These are phyloP conservation scores for Oncorhynchus clarkii DNA, from an alignment of 2,113 vertebrate species.

Conservation along the genomic window DNA sequence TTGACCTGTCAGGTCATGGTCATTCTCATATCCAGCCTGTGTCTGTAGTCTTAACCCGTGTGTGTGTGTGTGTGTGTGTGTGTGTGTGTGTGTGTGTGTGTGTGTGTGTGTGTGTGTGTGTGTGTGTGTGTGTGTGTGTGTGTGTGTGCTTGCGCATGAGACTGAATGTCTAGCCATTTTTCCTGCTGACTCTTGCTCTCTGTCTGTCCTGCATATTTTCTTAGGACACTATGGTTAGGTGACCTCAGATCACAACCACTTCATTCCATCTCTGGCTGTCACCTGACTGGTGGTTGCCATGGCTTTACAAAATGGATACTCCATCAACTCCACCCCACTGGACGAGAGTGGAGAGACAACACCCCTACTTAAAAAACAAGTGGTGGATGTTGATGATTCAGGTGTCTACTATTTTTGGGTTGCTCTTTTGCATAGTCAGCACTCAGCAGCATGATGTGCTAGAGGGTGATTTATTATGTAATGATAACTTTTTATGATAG, in stretches of 20 bases:
- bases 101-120: not conserved
- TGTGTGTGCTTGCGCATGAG: not conserved
- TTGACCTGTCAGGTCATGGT: too few species aligned
- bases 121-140: too few species aligned
- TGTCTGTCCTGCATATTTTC: not conserved
- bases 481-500: too few species aligned
- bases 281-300: slow-evolving; percentile 43
- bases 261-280: not conserved
- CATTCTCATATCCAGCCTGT: too few species aligned
- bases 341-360: slow-evolving; percentile 49
- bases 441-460: not conserved
- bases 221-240: not conserved
- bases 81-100: not conserved
- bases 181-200: not conserved
- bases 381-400: not conserved
- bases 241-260: not conserved
- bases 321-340: slow-evolving; percentile 48
- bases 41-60: too few species aligned
- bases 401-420: slow-evolving; percentile 17
- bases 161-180: not conserved
- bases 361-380: slow-evolving; percentile 50
- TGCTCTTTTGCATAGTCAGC: not conserved
- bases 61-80: not conserved
- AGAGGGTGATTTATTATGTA: not conserved
- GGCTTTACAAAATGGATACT: slow-evolving; percentile 44